Evolutionary conservation across 2,888 invertebrate species (phyloP), one percentile per base, ranked within the genome.

Genomic region (Ectemnius continuus): DNA sequence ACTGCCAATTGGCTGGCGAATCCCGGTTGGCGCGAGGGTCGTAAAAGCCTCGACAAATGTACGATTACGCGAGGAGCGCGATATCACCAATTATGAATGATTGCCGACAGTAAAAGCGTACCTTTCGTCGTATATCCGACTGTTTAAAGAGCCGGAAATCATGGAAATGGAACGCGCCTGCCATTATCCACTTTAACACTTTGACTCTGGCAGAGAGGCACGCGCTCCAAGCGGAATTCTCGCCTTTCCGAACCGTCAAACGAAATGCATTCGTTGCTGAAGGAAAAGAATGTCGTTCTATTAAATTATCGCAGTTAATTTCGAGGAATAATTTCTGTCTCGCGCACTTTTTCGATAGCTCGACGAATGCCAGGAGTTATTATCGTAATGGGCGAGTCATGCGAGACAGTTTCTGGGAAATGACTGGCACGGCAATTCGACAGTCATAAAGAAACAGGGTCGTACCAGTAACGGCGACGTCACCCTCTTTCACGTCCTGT

Each of bases 391-490:
- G 2, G 23, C 2, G 2, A 23, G 23, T 23, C 23, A 23, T 23
- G 23, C 23, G 3, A 23, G 23, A 23, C 3, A 3, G 23, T 23
- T 23, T 23, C 23, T 23, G 3, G 2, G 3, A 23, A 23, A 23
- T 23, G 23, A 58, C 57, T 76, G 82, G 79, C 45, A 80, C 79
- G 74, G 4, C 58, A 64, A 70, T 61, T 65, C 65, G 65, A 48
- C 16, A 75, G 61, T 66, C 59, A 58, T 59, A 45, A 65, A 64
- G 46, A 6, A 45, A 65, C 36, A 61, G 47, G 36, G 62, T 78
- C 63, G 80, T 80, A 74, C 81, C 81, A 73, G 70, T 61, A 48
- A 52, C 48, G 23, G 70, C 74, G 78, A 78, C 57, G 61, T 80
- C 76, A 62, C 72, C 74, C 60, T 14, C 3, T 14, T 61, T 20